Percentiles rank a stretch among this genome's conserved stretches.
Evolutionary conservation across 1,140 invertebrate genomes (phyloP).

Genomic region (Polypedilum pembai): DNA sequence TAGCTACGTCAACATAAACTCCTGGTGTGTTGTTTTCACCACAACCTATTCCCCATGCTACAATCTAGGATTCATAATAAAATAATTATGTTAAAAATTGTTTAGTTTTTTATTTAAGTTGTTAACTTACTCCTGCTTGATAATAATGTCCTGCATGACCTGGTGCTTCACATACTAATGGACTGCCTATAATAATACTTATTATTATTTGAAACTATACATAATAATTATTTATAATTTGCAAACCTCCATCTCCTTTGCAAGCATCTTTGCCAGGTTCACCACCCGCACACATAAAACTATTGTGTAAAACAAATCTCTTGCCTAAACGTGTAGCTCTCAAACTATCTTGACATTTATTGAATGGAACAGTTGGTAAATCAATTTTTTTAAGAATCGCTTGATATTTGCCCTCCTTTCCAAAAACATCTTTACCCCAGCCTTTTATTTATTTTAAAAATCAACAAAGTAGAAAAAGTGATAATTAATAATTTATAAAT

Average conservation of each 20-base stretch:
- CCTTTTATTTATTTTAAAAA: background rate
- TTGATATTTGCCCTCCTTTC: conserved; percentile 50
- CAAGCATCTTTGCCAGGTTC: conserved; percentile 54
- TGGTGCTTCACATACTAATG: conserved; percentile 59
- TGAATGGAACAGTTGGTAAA: conserved; percentile 49
- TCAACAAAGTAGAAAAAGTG: conserved; percentile 42
- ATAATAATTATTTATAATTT: too few species aligned
- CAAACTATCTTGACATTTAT: conserved; percentile 47
- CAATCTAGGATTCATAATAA: conserved; percentile 40
- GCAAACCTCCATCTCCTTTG: conserved; percentile 44
- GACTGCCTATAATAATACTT: conserved; percentile 45
- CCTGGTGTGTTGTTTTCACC: conserved; percentile 53
- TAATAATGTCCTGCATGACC: conserved; percentile 46
- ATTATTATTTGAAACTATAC: too few species aligned
- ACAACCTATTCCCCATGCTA: conserved; percentile 59
- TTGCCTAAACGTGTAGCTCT: conserved; percentile 50
- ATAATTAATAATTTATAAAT: conserved; percentile 44
- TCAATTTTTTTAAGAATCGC: conserved; percentile 52
- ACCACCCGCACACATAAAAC: conserved; percentile 61
- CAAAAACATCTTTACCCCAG: conserved; percentile 59
- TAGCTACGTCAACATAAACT: conserved; percentile 59
- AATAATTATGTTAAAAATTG: too few species aligned
- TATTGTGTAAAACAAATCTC: conserved; percentile 49
- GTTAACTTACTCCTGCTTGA: conserved; percentile 47
- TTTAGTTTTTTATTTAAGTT: too few species aligned